These are phyloP conservation scores for Plectus sambesii DNA, from an alignment of 1,140 invertebrate species.

Conservation along the genomic window DNA sequence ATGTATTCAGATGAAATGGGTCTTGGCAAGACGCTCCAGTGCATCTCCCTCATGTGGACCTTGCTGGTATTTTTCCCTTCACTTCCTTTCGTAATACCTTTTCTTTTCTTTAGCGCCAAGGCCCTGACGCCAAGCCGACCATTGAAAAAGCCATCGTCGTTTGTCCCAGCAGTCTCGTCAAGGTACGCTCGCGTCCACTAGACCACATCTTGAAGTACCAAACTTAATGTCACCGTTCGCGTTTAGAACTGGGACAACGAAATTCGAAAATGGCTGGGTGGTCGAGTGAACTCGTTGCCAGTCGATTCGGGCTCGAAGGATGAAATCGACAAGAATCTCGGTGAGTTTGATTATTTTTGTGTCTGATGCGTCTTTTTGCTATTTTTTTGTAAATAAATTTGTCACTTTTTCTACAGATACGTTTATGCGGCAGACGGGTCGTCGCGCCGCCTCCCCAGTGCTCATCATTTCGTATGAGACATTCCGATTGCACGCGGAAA, in stretches of 20 bases:
- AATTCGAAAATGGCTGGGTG: conserved; percentile 86
- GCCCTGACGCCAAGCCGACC: conserved; percentile 58
- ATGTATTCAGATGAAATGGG: conserved; percentile 48
- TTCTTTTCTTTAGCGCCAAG: conserved; percentile 47
- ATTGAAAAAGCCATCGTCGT: conserved; percentile 89
- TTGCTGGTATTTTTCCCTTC: conserved; percentile 63
- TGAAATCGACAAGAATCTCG: conserved; percentile 34
- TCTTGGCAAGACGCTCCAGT: conserved; percentile 90
- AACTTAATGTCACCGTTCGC: conserved; percentile 46
- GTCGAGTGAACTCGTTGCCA: conserved; percentile 66
- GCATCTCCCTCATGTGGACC: conserved; percentile 92
- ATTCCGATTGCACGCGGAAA: conserved; percentile 77
- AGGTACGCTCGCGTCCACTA: conserved; percentile 49
- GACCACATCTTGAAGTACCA: conserved; percentile 68
- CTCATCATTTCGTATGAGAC: conserved; percentile 98
- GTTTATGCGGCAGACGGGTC: conserved; percentile 49
- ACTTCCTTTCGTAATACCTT: conserved; percentile 54
- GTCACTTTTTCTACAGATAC: conserved; percentile 38
- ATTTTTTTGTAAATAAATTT: conserved; percentile 59
- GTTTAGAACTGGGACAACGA: conserved; percentile 92
- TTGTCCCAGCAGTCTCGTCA: conserved; percentile 87
- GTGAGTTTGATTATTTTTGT: conserved; percentile 17
- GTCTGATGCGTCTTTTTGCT: conserved; percentile 60
- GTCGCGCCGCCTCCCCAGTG: conserved; percentile 68
- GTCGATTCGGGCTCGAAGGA: conserved; percentile 41